These are phyloP conservation scores for Operophtera brumata DNA, from an alignment of 2,888 invertebrate species.

Conservation along the genomic window DNA sequence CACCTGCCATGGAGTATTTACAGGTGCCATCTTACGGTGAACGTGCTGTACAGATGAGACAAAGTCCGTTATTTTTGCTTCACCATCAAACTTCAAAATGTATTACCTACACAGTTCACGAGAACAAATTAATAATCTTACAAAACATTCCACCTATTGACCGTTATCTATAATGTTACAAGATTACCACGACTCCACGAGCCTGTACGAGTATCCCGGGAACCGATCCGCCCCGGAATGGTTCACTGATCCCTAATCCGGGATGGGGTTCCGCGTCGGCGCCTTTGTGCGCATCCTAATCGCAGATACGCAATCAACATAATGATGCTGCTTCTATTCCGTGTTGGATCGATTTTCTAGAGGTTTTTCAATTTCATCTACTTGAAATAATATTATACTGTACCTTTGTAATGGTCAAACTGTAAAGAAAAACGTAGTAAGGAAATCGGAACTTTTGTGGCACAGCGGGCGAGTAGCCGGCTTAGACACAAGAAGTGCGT, in stretches of 20 bases:
- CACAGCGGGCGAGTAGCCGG: no score
- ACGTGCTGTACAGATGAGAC: no score
- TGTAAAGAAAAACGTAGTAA: no score
- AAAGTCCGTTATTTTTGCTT: no score
- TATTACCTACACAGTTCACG: no score
- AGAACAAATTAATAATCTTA: no score
- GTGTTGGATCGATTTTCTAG: slow-evolving; percentile 26
- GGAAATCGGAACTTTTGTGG: no score
- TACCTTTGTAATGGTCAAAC: no score
- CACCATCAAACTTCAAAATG: no score
- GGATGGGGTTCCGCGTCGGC: slow-evolving; percentile 63
- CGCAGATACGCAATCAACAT: slow-evolving; percentile 65
- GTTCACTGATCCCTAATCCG: slow-evolving; percentile 35
- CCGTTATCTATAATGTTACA: slow-evolving; percentile 7
- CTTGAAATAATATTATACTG: neutral
- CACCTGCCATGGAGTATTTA: no score
- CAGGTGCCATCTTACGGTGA: no score
- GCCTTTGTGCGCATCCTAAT: slow-evolving; percentile 68
- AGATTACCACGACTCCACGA: slow-evolving; percentile 1
- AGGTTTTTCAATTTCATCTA: neutral
- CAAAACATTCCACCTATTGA: neutral
- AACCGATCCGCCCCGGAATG: slow-evolving; percentile 8
- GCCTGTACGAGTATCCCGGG: slow-evolving; percentile 4
- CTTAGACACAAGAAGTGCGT: no score
- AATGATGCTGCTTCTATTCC: slow-evolving; percentile 27